Evolutionary conservation across 1,140 invertebrate species (phyloP), one percentile per base, ranked within the genome.

Genomic region (Zaprionus ornatus): DNA sequence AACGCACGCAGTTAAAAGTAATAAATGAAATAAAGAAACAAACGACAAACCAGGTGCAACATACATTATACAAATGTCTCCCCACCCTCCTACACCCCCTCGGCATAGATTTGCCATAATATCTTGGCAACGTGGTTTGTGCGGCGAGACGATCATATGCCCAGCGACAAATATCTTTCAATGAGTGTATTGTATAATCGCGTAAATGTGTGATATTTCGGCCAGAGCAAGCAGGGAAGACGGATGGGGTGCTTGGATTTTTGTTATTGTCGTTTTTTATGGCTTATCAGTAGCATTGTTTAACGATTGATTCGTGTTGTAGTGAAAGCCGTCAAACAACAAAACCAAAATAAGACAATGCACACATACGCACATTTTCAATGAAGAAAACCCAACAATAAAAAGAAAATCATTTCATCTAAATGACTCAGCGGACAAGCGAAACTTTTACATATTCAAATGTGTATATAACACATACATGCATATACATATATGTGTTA

Each of bases 61-160:
- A 55, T 55, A 65, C 32, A 54, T 65, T 65, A 19, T 37, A 40
- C 21, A 19, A 55, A 60, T 54, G 9, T 9, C 29, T 32, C 25
- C 17, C 40, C 64, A 0, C n/a, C 32, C 10, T 19, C 56, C n/a
- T 23, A 19, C 45, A 15, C 25, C 19, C 19, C 27, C 15, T 9
- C 27, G 2, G 40, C 15, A 50, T 2, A 10, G 67, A 80, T 72
- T 80, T 55, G 65, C 82, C 65, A 81, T 81, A 88, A 80, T 32
- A 32, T 81, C 84, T 87, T 87, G 78, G 85, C 84, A 88, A 84
- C 85, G 84, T 88, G 84, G 84, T 88, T 45, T 6, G 40, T 32
- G 40, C 40, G 40, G 40, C 7, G n/a, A 78, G 67, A 70, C 78
- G 81, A 88, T 88, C 84, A 88, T 88, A 90, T 88, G 84, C 81